Evolutionary conservation across 2,113 vertebrate species (phyloP).

Genomic region (Acrocephalus arundinaceus): DNA sequence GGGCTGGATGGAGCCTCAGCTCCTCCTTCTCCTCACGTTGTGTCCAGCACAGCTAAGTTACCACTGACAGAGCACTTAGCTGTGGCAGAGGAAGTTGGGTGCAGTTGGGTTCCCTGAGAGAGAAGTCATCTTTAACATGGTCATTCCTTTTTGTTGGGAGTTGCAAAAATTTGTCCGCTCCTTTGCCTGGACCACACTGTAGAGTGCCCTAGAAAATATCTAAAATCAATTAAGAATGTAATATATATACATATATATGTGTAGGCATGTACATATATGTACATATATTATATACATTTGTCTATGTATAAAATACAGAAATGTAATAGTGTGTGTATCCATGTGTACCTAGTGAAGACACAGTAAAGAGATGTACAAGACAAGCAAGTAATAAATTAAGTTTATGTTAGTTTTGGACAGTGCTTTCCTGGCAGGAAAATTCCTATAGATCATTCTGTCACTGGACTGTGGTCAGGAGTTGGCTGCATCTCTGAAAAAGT

Average conservation of each 20-base stretch:
- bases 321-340: background rate
- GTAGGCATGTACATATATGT: too few species aligned
- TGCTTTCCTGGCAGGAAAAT: background rate
- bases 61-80: too few species aligned
- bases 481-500: background rate
- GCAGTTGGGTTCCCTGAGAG: background rate
- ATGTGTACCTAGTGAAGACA: background rate
- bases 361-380: background rate
- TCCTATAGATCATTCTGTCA: background rate
- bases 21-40: background rate
- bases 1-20: background rate
- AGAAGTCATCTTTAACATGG: background rate
- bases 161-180: background rate
- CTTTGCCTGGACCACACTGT: background rate
- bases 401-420: background rate
- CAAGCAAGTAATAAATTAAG: background rate
- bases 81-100: background rate
- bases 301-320: background rate
- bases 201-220: background rate
- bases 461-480: background rate
- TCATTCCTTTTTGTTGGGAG: background rate
- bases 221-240: background rate
- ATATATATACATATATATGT: accelerated
- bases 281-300: background rate
- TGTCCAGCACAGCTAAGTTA: background rate